phyloP scores from a whole-genome alignment of 2,797 vertebrate species.

The Salarias fasciatus region DNA sequence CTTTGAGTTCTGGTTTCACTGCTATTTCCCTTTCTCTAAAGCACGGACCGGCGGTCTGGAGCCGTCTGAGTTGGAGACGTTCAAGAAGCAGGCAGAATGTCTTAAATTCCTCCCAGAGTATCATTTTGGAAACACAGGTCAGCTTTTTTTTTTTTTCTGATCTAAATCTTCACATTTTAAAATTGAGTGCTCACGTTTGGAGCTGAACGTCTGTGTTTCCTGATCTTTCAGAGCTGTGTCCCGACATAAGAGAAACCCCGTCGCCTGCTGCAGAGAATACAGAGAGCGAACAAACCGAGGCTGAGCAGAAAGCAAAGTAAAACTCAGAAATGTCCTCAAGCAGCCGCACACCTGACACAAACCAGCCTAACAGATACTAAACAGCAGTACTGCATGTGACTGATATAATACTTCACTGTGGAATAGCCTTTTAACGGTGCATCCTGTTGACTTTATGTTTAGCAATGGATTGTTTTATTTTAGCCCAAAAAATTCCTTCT shows the following conservation, averaged over 20 bases:
- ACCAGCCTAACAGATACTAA: no score
- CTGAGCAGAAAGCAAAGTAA: slow-evolving; percentile 27
- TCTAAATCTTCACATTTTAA: background rate
- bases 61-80: slow-evolving; percentile 69
- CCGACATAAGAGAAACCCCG: slow-evolving; percentile 50
- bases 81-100: slow-evolving; percentile 77
- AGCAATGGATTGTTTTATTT: no score
- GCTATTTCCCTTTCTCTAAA: slow-evolving; percentile 16
- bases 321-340: background rate
- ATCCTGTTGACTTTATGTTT: no score
- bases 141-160: slow-evolving; percentile 8
- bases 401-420: no score
- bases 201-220: background rate
- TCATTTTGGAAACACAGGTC: slow-evolving; percentile 60
- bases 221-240: slow-evolving; percentile 69
- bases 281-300: slow-evolving; percentile 21
- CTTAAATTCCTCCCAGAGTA: slow-evolving; percentile 69
- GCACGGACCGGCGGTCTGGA: slow-evolving; percentile 68
- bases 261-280: slow-evolving; percentile 20
- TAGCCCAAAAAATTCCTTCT: no score
- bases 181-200: no score
- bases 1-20: background rate
- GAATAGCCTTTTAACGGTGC: no score
- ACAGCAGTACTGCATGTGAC: no score
- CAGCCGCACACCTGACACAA: no score